Evolutionary conservation across 2,113 vertebrate genomes (phyloP), one percentile per base, ranked within the genome.

Genomic region (Zapus hudsonius): DNA sequence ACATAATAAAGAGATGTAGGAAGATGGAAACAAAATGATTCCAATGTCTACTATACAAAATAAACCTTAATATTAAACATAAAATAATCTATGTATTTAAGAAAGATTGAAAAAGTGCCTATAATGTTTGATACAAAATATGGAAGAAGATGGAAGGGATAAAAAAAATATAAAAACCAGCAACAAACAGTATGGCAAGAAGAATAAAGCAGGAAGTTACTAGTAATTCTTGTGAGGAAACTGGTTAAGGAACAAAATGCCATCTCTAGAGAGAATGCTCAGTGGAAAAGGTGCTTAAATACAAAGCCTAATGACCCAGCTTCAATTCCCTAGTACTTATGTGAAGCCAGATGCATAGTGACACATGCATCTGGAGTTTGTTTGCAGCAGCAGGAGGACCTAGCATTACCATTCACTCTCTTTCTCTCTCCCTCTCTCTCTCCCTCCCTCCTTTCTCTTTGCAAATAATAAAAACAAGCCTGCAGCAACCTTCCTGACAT

Each of bases 51-150:
- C 38, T 5, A 61, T 55, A 61, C 19, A 69, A 59, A 94, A 76
- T 59, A 91, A 92, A 84, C n/a, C 59, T 90, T 74, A 82, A 89
- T 61, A 64, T 82, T 67, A 92, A 95, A 63, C 5, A 84, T 87
- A 25, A 86, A 64, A 70, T 66, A 79, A 82, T 42, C 31, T 81
- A 29, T 9, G 19, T 40, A 79, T 0, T 8, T 40, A 42, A 70
- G 40, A 36, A 82, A 72, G 66, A 4, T 40, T 93, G 36, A 84
- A 84, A n/a, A 87, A 85, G 31, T 88, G 85, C 11, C 17, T 75
- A 27, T 73, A 55, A 79, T 16, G 23, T 83, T 70, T 89, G 74
- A 33, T 59, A 93, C 10, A 93, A 88, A 79, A 89, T 84, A 55
- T 33, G 16, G 27, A 73, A 13, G 47, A 79, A 3, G 70, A 66